Conservation (phyloP, 2,113 vertebrate species). For the Phylloscopus trochiloides region DNA sequence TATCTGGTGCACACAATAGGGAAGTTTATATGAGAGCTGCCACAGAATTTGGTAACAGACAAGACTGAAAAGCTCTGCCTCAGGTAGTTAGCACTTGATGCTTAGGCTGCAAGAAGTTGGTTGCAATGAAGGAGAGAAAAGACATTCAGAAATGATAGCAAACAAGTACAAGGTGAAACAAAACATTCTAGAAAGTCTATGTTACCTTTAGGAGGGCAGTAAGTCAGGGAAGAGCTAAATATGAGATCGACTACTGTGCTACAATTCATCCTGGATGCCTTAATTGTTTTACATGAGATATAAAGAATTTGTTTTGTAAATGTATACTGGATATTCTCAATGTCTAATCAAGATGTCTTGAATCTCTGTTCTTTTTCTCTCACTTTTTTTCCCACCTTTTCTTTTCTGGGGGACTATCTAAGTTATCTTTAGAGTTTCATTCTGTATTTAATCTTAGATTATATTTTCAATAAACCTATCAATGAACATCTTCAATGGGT, state of each 20-base stretch:
- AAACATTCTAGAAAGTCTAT: neutral
- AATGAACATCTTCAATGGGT: neutral
- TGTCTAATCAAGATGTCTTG: neutral
- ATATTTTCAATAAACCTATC: neutral
- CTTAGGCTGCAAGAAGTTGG: neutral
- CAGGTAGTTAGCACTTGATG: neutral
- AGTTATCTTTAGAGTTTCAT: neutral
- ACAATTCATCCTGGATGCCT: neutral
- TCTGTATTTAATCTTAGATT: neutral
- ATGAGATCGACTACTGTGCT: neutral
- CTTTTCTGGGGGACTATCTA: neutral
- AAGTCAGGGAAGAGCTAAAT: neutral
- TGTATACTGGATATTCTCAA: neutral
- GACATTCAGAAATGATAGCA: neutral
- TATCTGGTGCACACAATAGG: neutral
- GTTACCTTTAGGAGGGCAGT: fast-evolving
- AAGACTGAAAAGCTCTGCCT: neutral
- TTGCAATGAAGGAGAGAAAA: neutral
- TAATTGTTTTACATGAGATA: neutral
- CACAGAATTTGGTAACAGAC: neutral
- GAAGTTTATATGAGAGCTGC: neutral
- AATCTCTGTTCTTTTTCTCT: neutral
- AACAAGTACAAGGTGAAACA: neutral
- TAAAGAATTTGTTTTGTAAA: neutral
- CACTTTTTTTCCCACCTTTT: neutral